These are phyloP conservation scores for Nothura maculosa DNA, from an alignment of 2,797 vertebrate genomes.

Conservation along the genomic window DNA sequence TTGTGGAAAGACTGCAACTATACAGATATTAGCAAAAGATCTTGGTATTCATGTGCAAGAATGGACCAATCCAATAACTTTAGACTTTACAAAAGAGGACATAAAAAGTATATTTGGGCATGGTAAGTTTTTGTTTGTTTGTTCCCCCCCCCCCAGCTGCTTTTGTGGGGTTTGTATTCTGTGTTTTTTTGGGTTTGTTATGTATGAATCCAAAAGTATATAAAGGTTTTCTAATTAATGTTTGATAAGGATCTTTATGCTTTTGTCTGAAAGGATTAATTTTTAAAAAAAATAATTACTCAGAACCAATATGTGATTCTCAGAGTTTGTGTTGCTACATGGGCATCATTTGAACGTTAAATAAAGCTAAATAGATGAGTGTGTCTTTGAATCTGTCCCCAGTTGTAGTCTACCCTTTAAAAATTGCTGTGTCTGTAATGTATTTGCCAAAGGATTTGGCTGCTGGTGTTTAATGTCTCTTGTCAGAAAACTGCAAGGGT, in stretches of 20 bases:
- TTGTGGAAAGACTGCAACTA: slow-evolving; percentile 93
- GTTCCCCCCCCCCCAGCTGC: neutral
- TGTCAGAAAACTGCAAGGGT: neutral
- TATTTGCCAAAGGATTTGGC: neutral
- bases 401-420: neutral
- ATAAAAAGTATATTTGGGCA: slow-evolving; percentile 78
- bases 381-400: neutral
- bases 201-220: fast-evolving
- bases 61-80: slow-evolving; percentile 90
- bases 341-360: neutral
- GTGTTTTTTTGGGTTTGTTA: neutral
- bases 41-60: slow-evolving; percentile 89
- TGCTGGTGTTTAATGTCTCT: neutral
- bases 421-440: neutral
- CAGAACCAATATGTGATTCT: neutral
- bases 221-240: neutral
- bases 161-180: neutral
- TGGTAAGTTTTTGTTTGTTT: slow-evolving; percentile 72
- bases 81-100: slow-evolving; percentile 82
- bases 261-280: neutral
- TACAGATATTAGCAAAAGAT: slow-evolving; percentile 88
- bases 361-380: neutral
- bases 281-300: neutral
- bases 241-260: neutral
- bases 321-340: neutral